Base-by-base conservation (phyloP, 2,888 invertebrate genomes). In the Antheraea yamamai region DNA sequence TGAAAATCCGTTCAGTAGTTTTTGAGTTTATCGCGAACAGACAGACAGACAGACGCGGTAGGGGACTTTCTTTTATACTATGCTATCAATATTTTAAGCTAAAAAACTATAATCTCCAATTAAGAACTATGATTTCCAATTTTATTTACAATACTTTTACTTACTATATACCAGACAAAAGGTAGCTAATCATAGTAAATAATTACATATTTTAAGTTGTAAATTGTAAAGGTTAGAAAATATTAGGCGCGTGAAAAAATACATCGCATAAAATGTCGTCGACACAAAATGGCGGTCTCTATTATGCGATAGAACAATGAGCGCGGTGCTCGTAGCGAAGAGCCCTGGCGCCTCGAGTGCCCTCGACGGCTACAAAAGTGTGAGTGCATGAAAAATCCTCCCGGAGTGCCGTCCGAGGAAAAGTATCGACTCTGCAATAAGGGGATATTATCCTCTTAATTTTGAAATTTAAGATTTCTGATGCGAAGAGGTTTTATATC, bases 221-320 rank as follows among this genome's bases (percentile, higher is more conserved):
- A 61, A 30, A 30, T 66, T 30, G 12, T 23, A 61, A 61, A 61
- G n/a, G 23, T 61, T 61, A 66, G 16, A 66, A 12, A 66, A 66
- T 66, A 30, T 66, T 66, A 70, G 70, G 70, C 70, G 39, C 66
- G 66, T 2, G 20, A 68, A 70, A 70, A 70, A 39, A n/a, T 39
- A 61, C 75, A 52, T 70, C 7, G 47, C 30, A 70, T 68, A 75
- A 75, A 75, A 75, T 75, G 75, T 73, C 73, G 73, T 73, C 73
- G 70, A 68, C 66, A 81, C 82, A 84, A 85, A 85, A 85, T 83
- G 84, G 84, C 83, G 83, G 77, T 77, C 77, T 79, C 83, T 85
- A 86, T 86, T 86, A 85, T 87, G 77, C 79, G 79, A 80, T 85
- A 85, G 88, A 88, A 89, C 88, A 88, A 88, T 87, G 88, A 81